These are phyloP conservation scores for Ochropleura leucogaster DNA, from an alignment of 2,888 invertebrate species.

Conservation along the genomic window DNA sequence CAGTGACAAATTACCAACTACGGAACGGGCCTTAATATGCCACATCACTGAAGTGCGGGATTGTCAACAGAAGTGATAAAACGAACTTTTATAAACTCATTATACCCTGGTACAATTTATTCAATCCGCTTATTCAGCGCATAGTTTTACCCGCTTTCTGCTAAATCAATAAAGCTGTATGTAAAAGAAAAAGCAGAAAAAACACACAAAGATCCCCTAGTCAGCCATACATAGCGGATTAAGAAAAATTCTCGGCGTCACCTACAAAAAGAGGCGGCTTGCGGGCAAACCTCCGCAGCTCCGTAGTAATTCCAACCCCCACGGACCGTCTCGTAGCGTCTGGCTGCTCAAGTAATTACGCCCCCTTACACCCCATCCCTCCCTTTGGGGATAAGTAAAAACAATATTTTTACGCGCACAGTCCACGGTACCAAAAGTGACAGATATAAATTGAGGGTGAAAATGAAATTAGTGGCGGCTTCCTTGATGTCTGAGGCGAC, in stretches of 20 bases:
- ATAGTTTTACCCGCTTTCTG: slow-evolving; percentile 42
- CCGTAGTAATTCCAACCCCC: slow-evolving; percentile 81
- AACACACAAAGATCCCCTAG: slow-evolving; percentile 59
- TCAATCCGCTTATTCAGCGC: slow-evolving; percentile 1
- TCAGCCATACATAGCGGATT: slow-evolving; percentile 72
- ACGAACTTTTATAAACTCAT: slow-evolving; percentile 13
- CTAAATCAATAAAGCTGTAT: slow-evolving; percentile 52
- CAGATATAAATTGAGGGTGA: slow-evolving; percentile 88
- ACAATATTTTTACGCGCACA: slow-evolving; percentile 89
- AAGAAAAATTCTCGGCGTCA: slow-evolving; percentile 82
- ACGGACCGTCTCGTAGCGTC: slow-evolving; percentile 81
- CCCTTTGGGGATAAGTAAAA: slow-evolving; percentile 87
- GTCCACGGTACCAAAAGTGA: slow-evolving; percentile 87
- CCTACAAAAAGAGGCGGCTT: slow-evolving; percentile 80
- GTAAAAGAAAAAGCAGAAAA: slow-evolving; percentile 52
- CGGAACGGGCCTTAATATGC: background rate
- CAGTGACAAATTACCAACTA: slow-evolving; percentile 34
- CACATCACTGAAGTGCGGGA: background rate
- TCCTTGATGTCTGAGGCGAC: slow-evolving; percentile 75
- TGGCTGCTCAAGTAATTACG: slow-evolving; percentile 89
- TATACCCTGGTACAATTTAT: slow-evolving; percentile 27
- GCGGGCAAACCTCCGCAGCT: slow-evolving; percentile 75
- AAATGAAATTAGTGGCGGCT: slow-evolving; percentile 87
- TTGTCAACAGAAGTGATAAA: background rate
- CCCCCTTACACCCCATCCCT: slow-evolving; percentile 72